These are phyloP conservation scores for Gymnodraco acuticeps DNA, from an alignment of 2,797 vertebrate species.

Conservation along the genomic window DNA sequence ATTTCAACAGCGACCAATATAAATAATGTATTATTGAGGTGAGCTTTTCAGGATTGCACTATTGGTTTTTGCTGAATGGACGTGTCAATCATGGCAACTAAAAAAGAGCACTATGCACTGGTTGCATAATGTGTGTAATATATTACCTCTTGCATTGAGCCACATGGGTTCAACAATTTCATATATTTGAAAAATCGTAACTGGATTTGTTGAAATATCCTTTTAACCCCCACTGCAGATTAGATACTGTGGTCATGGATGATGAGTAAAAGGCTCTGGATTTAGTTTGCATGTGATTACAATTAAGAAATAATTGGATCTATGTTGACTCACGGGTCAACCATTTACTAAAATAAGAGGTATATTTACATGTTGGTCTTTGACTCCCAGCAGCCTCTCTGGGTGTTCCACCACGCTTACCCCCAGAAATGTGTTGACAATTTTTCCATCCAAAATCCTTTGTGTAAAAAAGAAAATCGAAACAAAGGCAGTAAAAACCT, in stretches of 20 bases:
- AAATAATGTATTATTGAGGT: conserved; percentile 75
- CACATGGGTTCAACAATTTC: conserved; percentile 8
- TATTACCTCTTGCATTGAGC: conserved; percentile 12
- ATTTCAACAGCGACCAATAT: conserved; percentile 69
- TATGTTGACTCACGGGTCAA: conserved; percentile 61
- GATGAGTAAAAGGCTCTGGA: conserved; percentile 28
- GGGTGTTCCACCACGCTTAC: conserved; percentile 12
- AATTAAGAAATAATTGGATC: conserved; percentile 62
- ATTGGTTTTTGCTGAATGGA: conserved; percentile 41
- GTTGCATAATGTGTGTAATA: conserved; percentile 26
- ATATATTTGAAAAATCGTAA: conserved; percentile 6
- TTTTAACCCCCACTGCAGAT: conserved; percentile 30
- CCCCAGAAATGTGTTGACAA: conserved; percentile 34
- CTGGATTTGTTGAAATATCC: conserved; percentile 40
- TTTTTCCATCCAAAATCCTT: conserved; percentile 19
- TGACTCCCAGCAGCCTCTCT: conserved; percentile 41
- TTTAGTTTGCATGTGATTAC: conserved; percentile 69
- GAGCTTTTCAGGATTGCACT: conserved; percentile 43
- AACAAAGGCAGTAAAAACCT: conserved; percentile 57
- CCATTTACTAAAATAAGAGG: conserved; percentile 60
- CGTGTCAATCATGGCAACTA: conserved; percentile 63
- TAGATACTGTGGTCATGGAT: conserved; percentile 44
- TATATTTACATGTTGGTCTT: conserved; percentile 60
- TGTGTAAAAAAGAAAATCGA: conserved; percentile 25
- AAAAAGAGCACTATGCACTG: conserved; percentile 23